Base-by-base conservation (phyloP, 2,113 vertebrate species). In the Poeciliopsis retropinna region DNA sequence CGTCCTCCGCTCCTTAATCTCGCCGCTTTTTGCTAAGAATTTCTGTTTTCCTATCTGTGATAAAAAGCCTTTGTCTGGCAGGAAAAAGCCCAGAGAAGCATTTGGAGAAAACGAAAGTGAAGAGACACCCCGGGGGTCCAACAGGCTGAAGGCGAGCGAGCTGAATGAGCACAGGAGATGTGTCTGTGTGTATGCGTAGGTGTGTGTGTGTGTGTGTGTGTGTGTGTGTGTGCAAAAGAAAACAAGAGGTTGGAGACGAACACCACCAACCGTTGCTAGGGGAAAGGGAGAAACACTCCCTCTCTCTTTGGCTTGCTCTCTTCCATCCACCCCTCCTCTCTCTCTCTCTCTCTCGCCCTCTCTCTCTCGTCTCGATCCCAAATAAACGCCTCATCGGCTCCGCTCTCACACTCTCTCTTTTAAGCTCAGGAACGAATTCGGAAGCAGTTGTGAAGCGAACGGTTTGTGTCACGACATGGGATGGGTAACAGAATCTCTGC, bases 51-150 rank as follows among this genome's bases (percentile, higher is more conserved):
- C 85, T 84, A 94, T 91, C 93, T 85, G 87, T 62, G 70, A 90
- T 91, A 82, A 84, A 82, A 79, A 75, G 80, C 83, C 75, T 83
- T 92, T 94, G 94, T 96, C 90, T 80, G 94, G 87, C 82, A 92
- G 67, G 62, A 60, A 60, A 62, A 76, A 72, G 74, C 60, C 27
- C 34, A 76, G 64, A 62, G 68, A 57, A 84, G 62, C 82, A 82
- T 87, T 79, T 32, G 81, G 47, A 3, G 19, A 30, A 69, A 76
- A 83, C 12, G 19, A 78, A 88, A 47, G 63, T 75, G 64, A 63
- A 82, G 79, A 72, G 80, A 77, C 77, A 71, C 81, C 71, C 5
- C 44, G 19, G 60, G 73, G 83, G 78, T 91, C 87, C 88, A 75
- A 84, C 80, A 75, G 87, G 85, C 86, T 70, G 79, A 84, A 64